These are phyloP conservation scores for Nephrotoma appendiculata DNA, from an alignment of 2,888 invertebrate species.

Conservation along the genomic window DNA sequence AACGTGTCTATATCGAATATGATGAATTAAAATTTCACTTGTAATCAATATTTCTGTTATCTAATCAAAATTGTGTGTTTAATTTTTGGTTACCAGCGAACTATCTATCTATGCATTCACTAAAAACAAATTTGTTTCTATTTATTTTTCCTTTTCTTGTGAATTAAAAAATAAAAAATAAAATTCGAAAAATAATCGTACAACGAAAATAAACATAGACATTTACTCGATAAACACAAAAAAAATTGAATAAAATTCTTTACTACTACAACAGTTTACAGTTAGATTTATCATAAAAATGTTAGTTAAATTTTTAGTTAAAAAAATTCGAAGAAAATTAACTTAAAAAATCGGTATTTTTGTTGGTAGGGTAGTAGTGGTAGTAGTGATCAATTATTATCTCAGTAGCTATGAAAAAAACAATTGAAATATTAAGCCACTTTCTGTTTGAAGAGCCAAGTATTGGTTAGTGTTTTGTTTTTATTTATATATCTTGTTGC, in stretches of 20 bases:
- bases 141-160: background rate
- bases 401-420: background rate
- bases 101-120: background rate
- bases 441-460: background rate
- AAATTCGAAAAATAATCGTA: background rate
- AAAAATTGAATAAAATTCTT: background rate
- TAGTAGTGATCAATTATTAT: background rate
- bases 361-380: background rate
- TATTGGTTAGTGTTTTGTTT: conserved; percentile 1
- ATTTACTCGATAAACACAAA: background rate
- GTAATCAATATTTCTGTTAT: background rate
- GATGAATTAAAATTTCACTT: background rate
- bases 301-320: background rate
- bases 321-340: background rate
- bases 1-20: background rate
- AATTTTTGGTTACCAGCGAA: background rate
- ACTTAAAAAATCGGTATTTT: background rate
- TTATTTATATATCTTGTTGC: background rate
- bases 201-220: background rate
- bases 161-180: background rate
- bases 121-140: background rate
- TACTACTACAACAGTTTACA: background rate
- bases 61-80: background rate
- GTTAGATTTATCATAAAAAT: background rate
- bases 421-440: background rate